phyloP scores from a whole-genome alignment of 2,113 vertebrate species.

The Phalacrocorax carbo region DNA sequence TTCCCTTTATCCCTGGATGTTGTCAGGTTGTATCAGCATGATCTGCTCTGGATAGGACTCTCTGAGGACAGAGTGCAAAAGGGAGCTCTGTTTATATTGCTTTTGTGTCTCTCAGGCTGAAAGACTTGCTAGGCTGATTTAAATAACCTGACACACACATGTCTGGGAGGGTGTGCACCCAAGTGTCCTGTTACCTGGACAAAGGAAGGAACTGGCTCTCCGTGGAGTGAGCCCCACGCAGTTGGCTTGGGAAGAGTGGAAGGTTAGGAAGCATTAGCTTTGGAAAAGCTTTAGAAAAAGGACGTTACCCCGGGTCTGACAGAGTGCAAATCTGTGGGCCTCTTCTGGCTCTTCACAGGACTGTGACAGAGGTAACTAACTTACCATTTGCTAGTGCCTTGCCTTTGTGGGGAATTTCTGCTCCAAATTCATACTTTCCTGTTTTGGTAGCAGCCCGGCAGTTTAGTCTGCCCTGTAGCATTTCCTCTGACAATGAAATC shows the following conservation, averaged over 20 bases:
- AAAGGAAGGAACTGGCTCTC: neutral
- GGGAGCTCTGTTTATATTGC: slow-evolving; percentile 25
- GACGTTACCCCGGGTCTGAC: neutral
- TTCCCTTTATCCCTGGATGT: slow-evolving; percentile 51
- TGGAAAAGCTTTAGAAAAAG: neutral
- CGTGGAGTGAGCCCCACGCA: rapidly evolving
- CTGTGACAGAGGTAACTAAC: neutral
- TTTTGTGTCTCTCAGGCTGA: neutral
- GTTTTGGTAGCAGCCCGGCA: neutral
- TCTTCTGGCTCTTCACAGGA: neutral
- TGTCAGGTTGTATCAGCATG: slow-evolving; percentile 70
- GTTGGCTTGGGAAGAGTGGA: neutral
- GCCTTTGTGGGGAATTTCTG: neutral
- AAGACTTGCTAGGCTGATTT: slow-evolving; percentile 24
- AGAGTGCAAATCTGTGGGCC: neutral
- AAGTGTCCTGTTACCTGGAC: neutral
- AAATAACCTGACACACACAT: neutral
- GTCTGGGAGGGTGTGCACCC: neutral
- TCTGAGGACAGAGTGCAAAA: slow-evolving; percentile 49
- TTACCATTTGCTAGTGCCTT: neutral
- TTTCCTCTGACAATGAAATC: neutral
- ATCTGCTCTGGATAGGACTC: slow-evolving; percentile 60
- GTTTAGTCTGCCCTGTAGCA: neutral
- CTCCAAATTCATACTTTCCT: neutral
- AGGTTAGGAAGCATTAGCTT: neutral